A percentile compares a stretch with the other conserved stretches of the same genome.
Conservation (phyloP, 2,888 invertebrate species). For the Serripes groenlandicus region DNA sequence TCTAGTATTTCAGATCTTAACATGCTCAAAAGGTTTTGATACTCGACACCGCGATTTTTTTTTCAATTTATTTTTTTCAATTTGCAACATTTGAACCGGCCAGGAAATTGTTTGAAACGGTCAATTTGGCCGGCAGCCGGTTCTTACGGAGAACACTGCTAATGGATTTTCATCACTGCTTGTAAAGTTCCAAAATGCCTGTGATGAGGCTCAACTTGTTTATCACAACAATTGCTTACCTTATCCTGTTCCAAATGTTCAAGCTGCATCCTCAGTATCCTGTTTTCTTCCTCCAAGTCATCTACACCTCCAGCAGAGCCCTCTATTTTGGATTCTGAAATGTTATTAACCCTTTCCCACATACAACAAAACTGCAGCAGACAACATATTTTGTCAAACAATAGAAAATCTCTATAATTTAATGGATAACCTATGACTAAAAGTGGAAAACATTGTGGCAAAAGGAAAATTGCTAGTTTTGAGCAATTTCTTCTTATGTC, state of each 20-base stretch:
- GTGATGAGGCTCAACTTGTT: too few relatives aligned
- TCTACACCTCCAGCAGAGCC: conserved; percentile 72
- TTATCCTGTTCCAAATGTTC: conserved; percentile 72
- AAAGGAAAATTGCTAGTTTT: neutral
- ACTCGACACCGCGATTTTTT: too few relatives aligned
- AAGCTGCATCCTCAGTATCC: conserved; percentile 71
- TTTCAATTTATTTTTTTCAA: too few relatives aligned
- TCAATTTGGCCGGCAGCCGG: too few relatives aligned
- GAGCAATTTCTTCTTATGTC: neutral
- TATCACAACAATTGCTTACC: too few relatives aligned
- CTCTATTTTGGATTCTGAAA: conserved; percentile 69
- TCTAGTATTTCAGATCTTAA: too few relatives aligned
- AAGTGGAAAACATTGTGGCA: neutral
- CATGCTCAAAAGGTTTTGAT: too few relatives aligned
- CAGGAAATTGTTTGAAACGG: too few relatives aligned
- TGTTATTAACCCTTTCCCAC: neutral
- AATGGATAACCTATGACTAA: neutral
- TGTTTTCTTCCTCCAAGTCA: conserved; percentile 69
- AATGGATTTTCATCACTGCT: too few relatives aligned
- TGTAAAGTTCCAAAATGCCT: too few relatives aligned
- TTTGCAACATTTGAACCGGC: too few relatives aligned
- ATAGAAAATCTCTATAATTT: neutral
- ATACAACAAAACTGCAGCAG: neutral
- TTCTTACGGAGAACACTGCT: too few relatives aligned
- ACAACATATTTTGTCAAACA: neutral